Conservation (phyloP, 2,113 vertebrate species). For the Malurus elegans region DNA sequence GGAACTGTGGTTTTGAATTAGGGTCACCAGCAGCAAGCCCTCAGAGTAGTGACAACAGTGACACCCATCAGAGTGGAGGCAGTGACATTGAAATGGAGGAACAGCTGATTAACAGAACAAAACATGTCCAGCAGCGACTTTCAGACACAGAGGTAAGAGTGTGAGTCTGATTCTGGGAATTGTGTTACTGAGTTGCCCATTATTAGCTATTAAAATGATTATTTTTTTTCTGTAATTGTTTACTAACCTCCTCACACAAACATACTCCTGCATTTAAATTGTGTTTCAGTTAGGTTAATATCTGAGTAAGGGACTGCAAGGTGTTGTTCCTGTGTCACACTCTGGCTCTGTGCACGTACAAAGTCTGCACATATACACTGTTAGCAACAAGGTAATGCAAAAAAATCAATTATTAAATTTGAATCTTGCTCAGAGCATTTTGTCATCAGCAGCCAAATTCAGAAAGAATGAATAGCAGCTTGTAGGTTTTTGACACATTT, state of each 20-base stretch:
- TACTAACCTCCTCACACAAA: background rate
- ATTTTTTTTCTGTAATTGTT: background rate
- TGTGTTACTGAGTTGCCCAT: background rate
- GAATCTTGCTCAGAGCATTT: background rate
- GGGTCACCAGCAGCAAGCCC: conserved; percentile 95
- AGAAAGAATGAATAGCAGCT: background rate
- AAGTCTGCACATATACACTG: background rate
- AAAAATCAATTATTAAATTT: background rate
- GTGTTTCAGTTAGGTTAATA: background rate
- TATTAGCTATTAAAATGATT: background rate
- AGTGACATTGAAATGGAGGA: conserved; percentile 99
- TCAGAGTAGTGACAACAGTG: conserved; percentile 98
- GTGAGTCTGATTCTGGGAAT: background rate
- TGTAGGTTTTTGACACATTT: background rate
- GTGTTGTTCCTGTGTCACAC: rapidly evolving
- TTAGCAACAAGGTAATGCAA: background rate
- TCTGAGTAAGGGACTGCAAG: background rate
- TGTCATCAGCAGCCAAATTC: background rate
- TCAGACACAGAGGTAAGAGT: conserved; percentile 92
- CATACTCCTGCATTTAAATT: background rate
- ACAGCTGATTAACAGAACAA: conserved; percentile 89
- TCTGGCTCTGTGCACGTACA: background rate
- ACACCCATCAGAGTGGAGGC: conserved; percentile 95
- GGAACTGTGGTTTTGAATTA: conserved; percentile 66
- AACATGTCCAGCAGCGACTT: conserved; percentile 90